These are phyloP conservation scores for Xanthostigma xanthostigma DNA, from an alignment of 2,888 invertebrate species.

Conservation along the genomic window DNA sequence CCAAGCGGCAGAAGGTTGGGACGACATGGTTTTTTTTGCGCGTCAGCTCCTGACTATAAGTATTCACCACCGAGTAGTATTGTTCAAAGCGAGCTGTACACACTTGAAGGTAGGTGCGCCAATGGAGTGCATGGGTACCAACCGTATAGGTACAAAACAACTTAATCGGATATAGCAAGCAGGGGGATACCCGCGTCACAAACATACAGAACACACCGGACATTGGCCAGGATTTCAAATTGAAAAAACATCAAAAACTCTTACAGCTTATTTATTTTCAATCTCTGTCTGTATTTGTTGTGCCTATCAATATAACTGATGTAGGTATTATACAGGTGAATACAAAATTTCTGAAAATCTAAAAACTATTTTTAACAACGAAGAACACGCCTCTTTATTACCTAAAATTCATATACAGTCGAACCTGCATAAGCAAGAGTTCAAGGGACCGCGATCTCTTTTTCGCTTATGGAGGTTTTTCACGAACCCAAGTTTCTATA, in stretches of 20 bases:
- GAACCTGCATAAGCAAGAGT: too few relatives aligned
- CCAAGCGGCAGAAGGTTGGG: too few relatives aligned
- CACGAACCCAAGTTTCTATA: too few relatives aligned
- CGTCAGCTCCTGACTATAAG: too few relatives aligned
- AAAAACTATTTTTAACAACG: neutral
- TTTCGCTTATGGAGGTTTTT: too few relatives aligned
- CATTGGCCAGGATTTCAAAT: neutral
- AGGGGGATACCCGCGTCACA: too few relatives aligned
- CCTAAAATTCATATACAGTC: neutral
- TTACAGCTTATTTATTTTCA: neutral
- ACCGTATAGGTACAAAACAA: neutral
- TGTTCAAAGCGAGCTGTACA: too few relatives aligned
- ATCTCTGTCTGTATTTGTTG: neutral
- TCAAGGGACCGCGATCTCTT: too few relatives aligned
- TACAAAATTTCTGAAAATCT: neutral
- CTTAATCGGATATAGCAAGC: neutral
- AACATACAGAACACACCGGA: neutral
- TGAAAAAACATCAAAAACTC: slow-evolving; percentile 1
- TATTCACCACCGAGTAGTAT: too few relatives aligned
- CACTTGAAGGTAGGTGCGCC: too few relatives aligned
- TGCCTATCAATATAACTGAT: neutral
- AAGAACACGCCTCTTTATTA: neutral
- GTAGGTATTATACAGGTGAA: neutral
- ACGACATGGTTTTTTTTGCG: too few relatives aligned
- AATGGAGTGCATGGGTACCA: too few relatives aligned